phyloP scores from a whole-genome alignment of 2,113 vertebrate genomes.

The Eurystomus gularis region DNA sequence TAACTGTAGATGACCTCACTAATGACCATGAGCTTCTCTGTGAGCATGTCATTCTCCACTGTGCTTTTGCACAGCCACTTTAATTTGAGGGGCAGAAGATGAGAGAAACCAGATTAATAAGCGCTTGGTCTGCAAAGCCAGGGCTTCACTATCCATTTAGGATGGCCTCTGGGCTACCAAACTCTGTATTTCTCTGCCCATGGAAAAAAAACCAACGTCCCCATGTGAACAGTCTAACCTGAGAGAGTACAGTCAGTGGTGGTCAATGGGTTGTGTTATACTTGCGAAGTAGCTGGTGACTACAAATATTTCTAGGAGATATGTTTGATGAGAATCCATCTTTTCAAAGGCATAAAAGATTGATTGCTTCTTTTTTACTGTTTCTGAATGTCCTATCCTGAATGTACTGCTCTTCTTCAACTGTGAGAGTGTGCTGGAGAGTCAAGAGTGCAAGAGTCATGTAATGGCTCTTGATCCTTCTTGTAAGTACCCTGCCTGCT shows the following conservation, averaged over 20 bases:
- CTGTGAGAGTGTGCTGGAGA: neutral
- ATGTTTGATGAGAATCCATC: neutral
- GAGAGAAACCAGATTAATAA: neutral
- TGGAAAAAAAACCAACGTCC: neutral
- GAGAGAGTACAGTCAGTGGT: neutral
- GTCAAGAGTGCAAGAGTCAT: neutral
- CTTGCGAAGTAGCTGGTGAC: neutral
- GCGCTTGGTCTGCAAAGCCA: neutral
- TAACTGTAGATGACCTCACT: neutral
- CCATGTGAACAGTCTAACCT: accelerated
- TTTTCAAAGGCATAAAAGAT: neutral
- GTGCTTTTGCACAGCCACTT: neutral
- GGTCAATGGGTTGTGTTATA: accelerated
- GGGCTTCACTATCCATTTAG: neutral
- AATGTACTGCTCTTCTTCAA: neutral
- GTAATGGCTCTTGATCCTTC: neutral
- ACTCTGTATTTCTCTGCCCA: neutral
- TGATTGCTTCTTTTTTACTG: neutral
- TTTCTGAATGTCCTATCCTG: neutral
- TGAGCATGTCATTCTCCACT: accelerated
- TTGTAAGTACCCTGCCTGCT: neutral
- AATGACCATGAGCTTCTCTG: accelerated
- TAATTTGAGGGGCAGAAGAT: neutral
- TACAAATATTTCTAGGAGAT: neutral
- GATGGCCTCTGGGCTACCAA: neutral